Evolutionary conservation across 2,888 invertebrate genomes (phyloP).

Genomic region (Spodoptera exigua): DNA sequence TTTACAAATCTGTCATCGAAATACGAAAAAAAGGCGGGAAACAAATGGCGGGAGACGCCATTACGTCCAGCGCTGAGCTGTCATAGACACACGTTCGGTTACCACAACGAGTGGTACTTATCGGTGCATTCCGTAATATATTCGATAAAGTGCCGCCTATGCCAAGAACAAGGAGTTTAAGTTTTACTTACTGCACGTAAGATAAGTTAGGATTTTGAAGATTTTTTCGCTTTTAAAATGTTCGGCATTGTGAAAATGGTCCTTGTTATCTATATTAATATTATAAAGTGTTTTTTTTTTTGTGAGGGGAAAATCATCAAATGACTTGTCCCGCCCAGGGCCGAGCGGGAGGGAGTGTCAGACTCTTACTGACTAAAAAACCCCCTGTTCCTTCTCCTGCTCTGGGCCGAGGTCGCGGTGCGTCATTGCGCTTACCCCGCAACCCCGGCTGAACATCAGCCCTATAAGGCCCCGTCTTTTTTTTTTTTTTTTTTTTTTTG

Average conservation of each 20-base stretch:
- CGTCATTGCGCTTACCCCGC: too few relatives aligned
- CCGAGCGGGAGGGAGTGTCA: too few relatives aligned
- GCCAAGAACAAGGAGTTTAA: slow-evolving; percentile 56
- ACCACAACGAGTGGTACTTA: slow-evolving; percentile 57
- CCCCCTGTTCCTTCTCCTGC: too few relatives aligned
- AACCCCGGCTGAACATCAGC: too few relatives aligned
- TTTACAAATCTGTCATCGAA: slow-evolving; percentile 51
- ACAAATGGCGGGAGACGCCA: slow-evolving; percentile 69
- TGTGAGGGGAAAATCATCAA: too few relatives aligned
- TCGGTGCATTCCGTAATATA: slow-evolving; percentile 67
- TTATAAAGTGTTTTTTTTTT: too few relatives aligned
- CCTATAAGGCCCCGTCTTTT: too few relatives aligned
- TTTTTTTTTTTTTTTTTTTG: too few relatives aligned
- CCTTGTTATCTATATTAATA: too few relatives aligned
- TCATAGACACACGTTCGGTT: slow-evolving; percentile 62
- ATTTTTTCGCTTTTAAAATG: slow-evolving; percentile 5
- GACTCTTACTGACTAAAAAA: too few relatives aligned
- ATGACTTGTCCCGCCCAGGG: too few relatives aligned
- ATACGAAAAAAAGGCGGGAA: slow-evolving; percentile 57
- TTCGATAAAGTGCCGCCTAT: slow-evolving; percentile 62
- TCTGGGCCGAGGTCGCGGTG: too few relatives aligned
- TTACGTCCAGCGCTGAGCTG: slow-evolving; percentile 60
- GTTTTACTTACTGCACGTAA: slow-evolving; percentile 19
- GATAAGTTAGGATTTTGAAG: slow-evolving; percentile 20
- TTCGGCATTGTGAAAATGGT: not conserved